Percentiles rank a stretch among this genome's conserved stretches.
Evolutionary conservation across 2,797 vertebrate species (phyloP).

Genomic region (Sebastes cheni): DNA sequence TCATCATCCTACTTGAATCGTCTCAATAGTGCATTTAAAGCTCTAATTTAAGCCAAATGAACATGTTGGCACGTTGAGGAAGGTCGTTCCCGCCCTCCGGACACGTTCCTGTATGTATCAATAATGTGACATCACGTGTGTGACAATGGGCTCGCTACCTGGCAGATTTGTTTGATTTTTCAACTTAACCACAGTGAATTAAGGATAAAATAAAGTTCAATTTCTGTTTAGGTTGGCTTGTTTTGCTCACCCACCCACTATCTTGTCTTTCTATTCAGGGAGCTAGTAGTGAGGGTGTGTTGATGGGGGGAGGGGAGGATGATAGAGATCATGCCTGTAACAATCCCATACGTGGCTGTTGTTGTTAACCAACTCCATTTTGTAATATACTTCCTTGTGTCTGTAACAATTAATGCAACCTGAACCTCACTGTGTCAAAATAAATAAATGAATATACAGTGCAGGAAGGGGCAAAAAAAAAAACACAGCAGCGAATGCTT

Average conservation of each 20-base stretch:
- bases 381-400: no score
- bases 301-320: background rate
- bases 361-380: background rate
- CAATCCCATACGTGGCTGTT: constrained; percentile 15
- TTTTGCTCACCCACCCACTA: background rate
- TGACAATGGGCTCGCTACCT: no score
- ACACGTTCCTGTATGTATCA: no score
- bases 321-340: background rate
- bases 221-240: background rate
- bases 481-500: no score
- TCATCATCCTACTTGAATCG: background rate
- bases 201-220: background rate
- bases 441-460: no score
- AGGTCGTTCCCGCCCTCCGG: no score
- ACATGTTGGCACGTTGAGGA: background rate
- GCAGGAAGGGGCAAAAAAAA: no score
- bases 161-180: no score
- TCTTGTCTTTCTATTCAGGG: background rate
- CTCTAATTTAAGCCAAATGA: background rate
- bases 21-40: background rate
- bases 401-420: no score
- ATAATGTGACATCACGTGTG: no score
- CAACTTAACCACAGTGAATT: background rate
- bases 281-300: background rate
- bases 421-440: no score